Evolutionary conservation across 1,140 invertebrate species (phyloP).

Genomic region (Brachionus rotundiformis): DNA sequence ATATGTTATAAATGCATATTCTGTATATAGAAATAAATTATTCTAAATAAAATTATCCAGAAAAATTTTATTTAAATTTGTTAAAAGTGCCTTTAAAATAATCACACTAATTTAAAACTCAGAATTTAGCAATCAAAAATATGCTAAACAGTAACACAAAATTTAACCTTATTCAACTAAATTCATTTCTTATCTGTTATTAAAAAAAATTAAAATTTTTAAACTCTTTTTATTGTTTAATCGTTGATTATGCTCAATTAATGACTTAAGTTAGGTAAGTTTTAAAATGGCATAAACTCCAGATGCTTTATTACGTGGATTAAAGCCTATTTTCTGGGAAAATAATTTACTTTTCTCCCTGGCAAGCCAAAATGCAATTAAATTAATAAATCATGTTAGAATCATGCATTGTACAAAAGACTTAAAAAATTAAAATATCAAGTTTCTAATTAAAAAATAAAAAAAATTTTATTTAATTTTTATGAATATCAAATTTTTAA

Average conservation of each 20-base stretch:
- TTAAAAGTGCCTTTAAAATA: not conserved
- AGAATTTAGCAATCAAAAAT: not conserved
- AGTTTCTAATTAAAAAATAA: conserved; percentile 13
- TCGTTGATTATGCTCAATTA: not conserved
- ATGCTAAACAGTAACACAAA: not conserved
- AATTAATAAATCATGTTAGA: not conserved
- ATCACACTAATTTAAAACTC: not conserved
- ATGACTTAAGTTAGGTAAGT: not conserved
- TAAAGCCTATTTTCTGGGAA: not conserved
- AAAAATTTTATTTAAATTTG: not conserved
- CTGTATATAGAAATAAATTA: not conserved
- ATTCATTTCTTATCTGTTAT: not conserved
- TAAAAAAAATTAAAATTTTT: not conserved
- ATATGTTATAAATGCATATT: not conserved
- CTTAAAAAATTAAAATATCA: not conserved
- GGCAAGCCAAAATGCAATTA: not conserved
- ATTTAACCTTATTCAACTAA: not conserved
- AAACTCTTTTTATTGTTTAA: not conserved
- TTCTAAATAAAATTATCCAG: not conserved
- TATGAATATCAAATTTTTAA: not conserved
- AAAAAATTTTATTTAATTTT: not conserved
- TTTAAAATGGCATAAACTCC: not conserved
- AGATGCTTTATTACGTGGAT: not conserved
- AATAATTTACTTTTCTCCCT: not conserved
- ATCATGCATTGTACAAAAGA: not conserved